phyloP scores from a whole-genome alignment of 2,797 vertebrate genomes.

The Acipenser transmontanus region DNA sequence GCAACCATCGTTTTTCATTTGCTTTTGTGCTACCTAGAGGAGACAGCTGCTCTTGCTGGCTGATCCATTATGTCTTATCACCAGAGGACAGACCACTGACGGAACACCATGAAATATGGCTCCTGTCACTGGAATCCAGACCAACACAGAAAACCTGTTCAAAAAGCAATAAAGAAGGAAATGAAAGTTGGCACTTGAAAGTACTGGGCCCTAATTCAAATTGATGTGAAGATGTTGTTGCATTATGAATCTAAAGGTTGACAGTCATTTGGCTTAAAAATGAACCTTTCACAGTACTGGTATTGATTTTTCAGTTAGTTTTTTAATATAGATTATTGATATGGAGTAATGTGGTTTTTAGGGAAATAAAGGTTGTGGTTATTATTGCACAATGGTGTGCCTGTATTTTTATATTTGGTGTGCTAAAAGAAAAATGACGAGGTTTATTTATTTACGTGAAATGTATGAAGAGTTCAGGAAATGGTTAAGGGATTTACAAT shows the following conservation, averaged over 20 bases:
- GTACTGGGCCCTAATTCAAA: conserved; percentile 46
- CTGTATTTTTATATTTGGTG: too few species aligned
- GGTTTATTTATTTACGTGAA: too few species aligned
- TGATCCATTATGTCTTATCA: conserved; percentile 97
- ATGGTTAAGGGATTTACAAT: too few species aligned
- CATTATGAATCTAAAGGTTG: conserved; percentile 49
- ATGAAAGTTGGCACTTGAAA: conserved; percentile 29
- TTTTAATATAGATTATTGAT: too few species aligned
- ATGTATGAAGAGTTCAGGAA: too few species aligned
- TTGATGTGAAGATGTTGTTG: conserved; percentile 55
- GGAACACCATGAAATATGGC: conserved; percentile 76
- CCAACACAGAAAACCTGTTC: conserved; percentile 39
- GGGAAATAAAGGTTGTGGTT: too few species aligned
- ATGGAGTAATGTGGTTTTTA: too few species aligned
- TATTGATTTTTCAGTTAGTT: too few species aligned
- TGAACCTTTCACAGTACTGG: conserved; percentile 37
- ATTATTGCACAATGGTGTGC: too few species aligned
- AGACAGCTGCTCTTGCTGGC: conserved; percentile 57
- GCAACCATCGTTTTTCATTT: conserved; percentile 72
- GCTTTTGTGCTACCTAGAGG: conserved; percentile 54
- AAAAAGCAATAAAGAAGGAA: conserved; percentile 27
- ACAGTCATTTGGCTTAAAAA: conserved; percentile 50
- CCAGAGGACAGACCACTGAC: conserved; percentile 64
- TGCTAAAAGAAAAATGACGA: too few species aligned
- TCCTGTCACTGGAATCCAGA: conserved; percentile 70